Base-by-base conservation (phyloP, 1,140 invertebrate species). In the Drosophila sp. region DNA sequence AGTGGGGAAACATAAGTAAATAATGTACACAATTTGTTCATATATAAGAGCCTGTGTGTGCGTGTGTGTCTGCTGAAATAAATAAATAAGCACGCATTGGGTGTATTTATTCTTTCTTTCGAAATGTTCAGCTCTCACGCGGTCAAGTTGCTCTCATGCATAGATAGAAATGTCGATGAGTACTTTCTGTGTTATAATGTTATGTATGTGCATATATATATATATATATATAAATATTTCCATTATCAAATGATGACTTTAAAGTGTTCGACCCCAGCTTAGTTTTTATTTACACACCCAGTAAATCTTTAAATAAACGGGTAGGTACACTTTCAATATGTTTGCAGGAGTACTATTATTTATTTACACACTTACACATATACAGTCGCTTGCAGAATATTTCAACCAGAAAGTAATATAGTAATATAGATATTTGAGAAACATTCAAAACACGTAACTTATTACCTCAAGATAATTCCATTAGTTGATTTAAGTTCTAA, bases 141-240 rank as follows among this genome's bases (percentile, higher is more conserved):
- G 41, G 25, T 40, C 40, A 36, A 29, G 27, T 46, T 40, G 54
- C 46, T 75, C 67, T 46, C 59, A 64, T 59, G 48, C 57, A 54
- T 48, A 46, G 59, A 54, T 48, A 46, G 59, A 63, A 62, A 40
- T 66, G 46, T 43, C 29, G 27, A 61, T 57, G 57, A 63, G 69
- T 74, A 50, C 46, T 43, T 65, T 34, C 0, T 76, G 32, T 46
- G 16, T 16, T 50, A 29, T 21, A n/a, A n/a, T n/a, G n/a, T n/a
- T n/a, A n/a, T n/a, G n/a, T n/a, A n/a, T n/a, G n/a, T n/a, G n/a
- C n/a, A 14, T 41, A 4, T 41, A 41, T 14, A 41, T n/a, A 14
- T 41, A 13, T 41, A 7, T 7, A 41, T 7, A 8, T 18, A 2
- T 21, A 50, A 32, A 7, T 56, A 54, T 48, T 32, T 48, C 25